Evolutionary conservation across 2,113 vertebrate genomes (phyloP).

Genomic region (Shinisaurus crocodilurus): DNA sequence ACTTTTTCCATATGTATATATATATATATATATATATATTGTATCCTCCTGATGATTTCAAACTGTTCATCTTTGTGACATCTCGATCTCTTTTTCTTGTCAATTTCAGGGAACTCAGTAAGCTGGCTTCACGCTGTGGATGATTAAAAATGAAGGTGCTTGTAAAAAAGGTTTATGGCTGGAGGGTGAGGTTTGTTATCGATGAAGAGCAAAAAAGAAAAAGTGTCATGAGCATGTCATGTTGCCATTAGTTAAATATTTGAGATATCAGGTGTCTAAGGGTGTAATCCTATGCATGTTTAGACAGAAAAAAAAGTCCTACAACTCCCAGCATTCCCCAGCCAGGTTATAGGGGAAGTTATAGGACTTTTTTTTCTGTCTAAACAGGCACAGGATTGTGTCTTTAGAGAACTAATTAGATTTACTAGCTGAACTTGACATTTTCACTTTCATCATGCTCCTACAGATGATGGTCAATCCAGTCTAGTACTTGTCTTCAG

Average conservation of each 20-base stretch:
- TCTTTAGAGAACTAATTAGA: background rate
- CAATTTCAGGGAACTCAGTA: background rate
- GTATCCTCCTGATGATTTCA: background rate
- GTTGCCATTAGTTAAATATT: background rate
- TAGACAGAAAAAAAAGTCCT: too few species aligned
- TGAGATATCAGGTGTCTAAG: background rate
- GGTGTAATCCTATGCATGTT: too few species aligned
- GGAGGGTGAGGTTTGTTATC: background rate
- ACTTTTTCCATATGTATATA: background rate
- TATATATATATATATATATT: too few species aligned
- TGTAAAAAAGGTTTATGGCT: background rate
- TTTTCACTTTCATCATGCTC: background rate
- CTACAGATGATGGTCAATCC: background rate
- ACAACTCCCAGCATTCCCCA: too few species aligned
- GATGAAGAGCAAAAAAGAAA: background rate
- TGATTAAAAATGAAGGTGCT: background rate
- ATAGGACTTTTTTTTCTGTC: too few species aligned
- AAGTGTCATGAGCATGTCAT: background rate
- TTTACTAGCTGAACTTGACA: background rate
- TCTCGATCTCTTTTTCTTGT: background rate
- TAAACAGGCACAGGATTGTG: background rate
- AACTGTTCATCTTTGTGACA: conserved; percentile 1
- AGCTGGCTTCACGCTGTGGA: background rate
- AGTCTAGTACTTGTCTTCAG: background rate
- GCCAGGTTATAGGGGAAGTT: too few species aligned